Percentiles rank a stretch among this genome's conserved stretches.
These are phyloP conservation scores for Caenorhabditis tropicalis DNA, from an alignment of 1,140 invertebrate genomes.

Conservation along the genomic window DNA sequence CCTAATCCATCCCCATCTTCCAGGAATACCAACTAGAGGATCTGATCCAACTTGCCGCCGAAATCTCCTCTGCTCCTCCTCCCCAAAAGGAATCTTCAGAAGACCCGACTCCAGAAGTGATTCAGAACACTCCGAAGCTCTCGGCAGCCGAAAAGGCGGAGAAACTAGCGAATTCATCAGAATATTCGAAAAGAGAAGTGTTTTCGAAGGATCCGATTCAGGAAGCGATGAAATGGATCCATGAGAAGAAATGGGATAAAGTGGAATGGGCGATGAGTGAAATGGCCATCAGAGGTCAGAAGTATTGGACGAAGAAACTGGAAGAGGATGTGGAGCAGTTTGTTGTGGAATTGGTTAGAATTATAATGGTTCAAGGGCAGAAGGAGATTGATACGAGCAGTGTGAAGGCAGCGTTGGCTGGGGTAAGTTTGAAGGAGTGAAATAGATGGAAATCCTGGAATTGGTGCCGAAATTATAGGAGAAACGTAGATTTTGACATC, in stretches of 20 bases:
- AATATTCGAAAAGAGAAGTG: conserved; percentile 42
- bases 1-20: no score
- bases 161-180: neutral
- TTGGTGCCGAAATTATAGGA: no score
- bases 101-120: neutral
- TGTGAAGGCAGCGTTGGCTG: neutral
- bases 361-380: neutral
- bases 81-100: neutral
- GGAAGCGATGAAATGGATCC: conserved; percentile 41
- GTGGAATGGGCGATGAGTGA: conserved; percentile 51
- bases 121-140: neutral
- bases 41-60: neutral
- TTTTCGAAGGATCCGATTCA: conserved; percentile 52
- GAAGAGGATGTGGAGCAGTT: conserved; percentile 52
- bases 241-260: conserved; percentile 33
- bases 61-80: neutral
- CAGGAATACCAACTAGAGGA: conserved; percentile 11
- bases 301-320: conserved; percentile 30
- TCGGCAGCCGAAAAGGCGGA: conserved; percentile 30
- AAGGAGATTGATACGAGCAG: neutral
- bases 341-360: conserved; percentile 6
- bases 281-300: conserved; percentile 6
- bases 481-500: no score
- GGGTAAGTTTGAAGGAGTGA: neutral
- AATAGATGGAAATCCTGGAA: neutral